Evolutionary conservation across 2,888 invertebrate genomes (phyloP).

Genomic region (Tipula confusa): DNA sequence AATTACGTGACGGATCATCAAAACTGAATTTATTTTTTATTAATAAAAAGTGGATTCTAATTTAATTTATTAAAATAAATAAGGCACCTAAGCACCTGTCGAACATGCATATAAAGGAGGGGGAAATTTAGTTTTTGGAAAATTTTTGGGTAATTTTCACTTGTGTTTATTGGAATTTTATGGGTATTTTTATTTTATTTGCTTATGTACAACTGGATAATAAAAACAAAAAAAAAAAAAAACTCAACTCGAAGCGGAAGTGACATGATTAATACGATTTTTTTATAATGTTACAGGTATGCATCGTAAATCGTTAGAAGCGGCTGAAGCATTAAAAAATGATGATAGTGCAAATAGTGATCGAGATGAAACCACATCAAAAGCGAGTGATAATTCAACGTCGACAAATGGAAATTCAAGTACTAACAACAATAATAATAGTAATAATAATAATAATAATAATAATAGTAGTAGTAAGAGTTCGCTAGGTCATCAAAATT

Average conservation of each 20-base stretch:
- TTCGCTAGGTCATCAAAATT: constrained; percentile 38
- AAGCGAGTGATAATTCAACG: constrained; percentile 54
- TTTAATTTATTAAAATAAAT: background rate
- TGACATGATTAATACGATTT: background rate
- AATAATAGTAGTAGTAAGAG: constrained; percentile 43
- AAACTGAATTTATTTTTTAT: background rate
- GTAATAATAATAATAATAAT: constrained; percentile 43
- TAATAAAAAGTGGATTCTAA: constrained; percentile 6
- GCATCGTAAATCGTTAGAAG: constrained; percentile 98
- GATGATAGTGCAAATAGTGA: constrained; percentile 69
- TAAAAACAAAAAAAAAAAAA: background rate
- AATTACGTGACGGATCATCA: constrained; percentile 6
- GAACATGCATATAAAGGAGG: background rate
- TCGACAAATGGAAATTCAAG: constrained; percentile 45
- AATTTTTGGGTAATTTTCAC: constrained; percentile 6
- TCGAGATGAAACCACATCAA: constrained; percentile 56
- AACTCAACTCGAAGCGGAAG: background rate
- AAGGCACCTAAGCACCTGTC: background rate
- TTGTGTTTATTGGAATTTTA: constrained; percentile 6
- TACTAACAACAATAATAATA: constrained; percentile 42
- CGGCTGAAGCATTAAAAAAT: constrained; percentile 85
- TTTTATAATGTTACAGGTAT: constrained; percentile 64
- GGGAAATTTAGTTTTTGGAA: background rate
- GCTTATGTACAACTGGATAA: background rate
- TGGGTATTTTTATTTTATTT: background rate